Evolutionary conservation across 2,797 vertebrate genomes (phyloP).

Genomic region (Emydoidea blandingii): DNA sequence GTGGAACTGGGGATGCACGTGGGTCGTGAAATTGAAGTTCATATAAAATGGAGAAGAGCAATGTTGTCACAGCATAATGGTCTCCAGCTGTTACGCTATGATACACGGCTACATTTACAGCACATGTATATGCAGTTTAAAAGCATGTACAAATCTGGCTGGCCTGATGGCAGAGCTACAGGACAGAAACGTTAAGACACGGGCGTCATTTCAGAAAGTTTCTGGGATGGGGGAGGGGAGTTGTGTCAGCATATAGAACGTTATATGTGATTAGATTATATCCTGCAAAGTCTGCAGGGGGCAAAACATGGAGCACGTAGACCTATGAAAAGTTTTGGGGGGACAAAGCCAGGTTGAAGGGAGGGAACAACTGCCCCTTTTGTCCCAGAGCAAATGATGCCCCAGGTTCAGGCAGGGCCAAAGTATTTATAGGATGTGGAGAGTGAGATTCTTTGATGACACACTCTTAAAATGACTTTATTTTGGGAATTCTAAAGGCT

Average conservation of each 20-base stretch:
- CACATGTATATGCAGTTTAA: conserved; percentile 12
- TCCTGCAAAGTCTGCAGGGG: neutral
- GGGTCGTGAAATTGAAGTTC: conserved; percentile 27
- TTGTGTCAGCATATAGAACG: neutral
- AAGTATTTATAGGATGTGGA: conserved; percentile 18
- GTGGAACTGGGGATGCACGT: conserved; percentile 28
- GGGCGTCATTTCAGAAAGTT: neutral
- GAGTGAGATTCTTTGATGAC: neutral
- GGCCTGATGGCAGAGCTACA: neutral
- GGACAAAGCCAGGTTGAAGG: neutral
- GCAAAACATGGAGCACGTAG: neutral
- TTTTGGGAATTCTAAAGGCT: neutral
- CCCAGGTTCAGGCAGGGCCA: neutral
- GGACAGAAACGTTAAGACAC: neutral
- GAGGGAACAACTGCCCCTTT: neutral
- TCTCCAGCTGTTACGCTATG: conserved; percentile 58
- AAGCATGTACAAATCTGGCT: conserved; percentile 18
- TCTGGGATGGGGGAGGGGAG: neutral
- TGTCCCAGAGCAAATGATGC: neutral
- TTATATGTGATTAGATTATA: neutral
- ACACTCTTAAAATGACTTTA: neutral
- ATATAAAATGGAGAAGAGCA: neutral
- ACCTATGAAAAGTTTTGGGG: neutral
- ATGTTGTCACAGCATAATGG: neutral
- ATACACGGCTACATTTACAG: conserved; percentile 48